phyloP scores from a whole-genome alignment of 2,888 invertebrate genomes.

The Ennomos erosarius region DNA sequence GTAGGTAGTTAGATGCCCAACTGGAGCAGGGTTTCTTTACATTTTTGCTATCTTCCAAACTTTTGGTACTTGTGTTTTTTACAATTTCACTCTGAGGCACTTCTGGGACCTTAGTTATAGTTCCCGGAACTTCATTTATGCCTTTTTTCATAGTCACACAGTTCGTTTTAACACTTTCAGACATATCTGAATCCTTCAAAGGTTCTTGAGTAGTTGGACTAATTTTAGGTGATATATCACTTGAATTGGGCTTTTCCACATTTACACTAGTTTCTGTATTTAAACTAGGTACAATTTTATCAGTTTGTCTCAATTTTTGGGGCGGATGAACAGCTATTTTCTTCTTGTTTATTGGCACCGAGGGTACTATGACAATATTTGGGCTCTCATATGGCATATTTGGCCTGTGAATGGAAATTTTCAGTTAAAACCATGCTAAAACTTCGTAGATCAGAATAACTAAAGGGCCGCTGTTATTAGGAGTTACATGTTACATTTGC shows the following conservation, averaged over 20 bases:
- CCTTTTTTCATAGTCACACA: neutral
- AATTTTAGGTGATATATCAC: neutral
- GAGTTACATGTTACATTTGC: neutral
- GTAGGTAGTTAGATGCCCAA: conserved; percentile 33
- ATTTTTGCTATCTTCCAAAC: conserved; percentile 17
- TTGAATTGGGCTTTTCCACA: neutral
- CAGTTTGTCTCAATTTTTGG: neutral
- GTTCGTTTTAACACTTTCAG: too few relatives aligned
- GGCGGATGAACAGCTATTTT: neutral
- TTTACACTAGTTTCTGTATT: neutral
- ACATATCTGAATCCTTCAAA: too few relatives aligned
- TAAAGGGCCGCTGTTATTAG: too few relatives aligned
- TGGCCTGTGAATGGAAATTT: conserved; percentile 24
- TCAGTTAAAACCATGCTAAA: neutral
- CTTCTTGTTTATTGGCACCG: conserved; percentile 8
- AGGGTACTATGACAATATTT: conserved; percentile 35
- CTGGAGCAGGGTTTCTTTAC: conserved; percentile 26
- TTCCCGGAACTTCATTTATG: neutral
- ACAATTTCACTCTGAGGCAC: conserved; percentile 8
- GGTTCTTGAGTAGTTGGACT: neutral
- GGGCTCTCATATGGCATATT: conserved; percentile 24
- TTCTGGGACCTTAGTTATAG: conserved; percentile 4
- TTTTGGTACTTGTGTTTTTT: conserved; percentile 10
- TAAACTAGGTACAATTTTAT: neutral
- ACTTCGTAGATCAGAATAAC: too few relatives aligned